Evolutionary conservation across 2,113 vertebrate genomes (phyloP).

Genomic region (Salminus brasiliensis): DNA sequence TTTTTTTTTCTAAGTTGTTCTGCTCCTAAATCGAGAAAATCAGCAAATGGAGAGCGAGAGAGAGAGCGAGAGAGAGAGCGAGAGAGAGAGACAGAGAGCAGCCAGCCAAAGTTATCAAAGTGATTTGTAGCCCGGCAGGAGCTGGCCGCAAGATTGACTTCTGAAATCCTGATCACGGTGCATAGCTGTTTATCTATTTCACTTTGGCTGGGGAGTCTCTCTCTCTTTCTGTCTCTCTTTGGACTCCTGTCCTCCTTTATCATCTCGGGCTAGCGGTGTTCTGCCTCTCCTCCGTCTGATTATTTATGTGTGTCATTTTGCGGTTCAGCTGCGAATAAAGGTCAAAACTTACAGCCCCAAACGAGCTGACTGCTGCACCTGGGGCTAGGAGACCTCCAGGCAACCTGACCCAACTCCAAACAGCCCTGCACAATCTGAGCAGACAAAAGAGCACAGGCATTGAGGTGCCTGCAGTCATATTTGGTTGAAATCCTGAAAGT

Average conservation of each 20-base stretch:
- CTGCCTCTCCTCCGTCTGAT: slow-evolving; percentile 21
- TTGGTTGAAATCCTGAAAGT: background rate
- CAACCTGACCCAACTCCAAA: background rate
- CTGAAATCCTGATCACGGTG: slow-evolving; percentile 45
- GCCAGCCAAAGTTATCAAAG: slow-evolving; percentile 38
- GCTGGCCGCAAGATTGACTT: slow-evolving; percentile 40
- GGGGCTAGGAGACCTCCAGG: background rate
- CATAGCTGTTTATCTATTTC: slow-evolving; percentile 47
- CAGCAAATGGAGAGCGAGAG: slow-evolving; percentile 19
- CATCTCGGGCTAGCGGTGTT: background rate
- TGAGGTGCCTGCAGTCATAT: background rate
- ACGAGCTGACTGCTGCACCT: background rate
- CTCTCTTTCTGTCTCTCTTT: slow-evolving; percentile 32
- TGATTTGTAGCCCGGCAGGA: slow-evolving; percentile 27
- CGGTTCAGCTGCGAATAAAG: slow-evolving; percentile 19
- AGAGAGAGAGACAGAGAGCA: no score
- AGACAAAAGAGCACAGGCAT: no score
- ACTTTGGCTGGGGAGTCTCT: slow-evolving; percentile 36
- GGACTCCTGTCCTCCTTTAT: slow-evolving; percentile 1
- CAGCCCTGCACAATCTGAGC: background rate
- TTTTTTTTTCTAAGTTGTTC: background rate
- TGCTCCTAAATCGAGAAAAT: slow-evolving; percentile 20
- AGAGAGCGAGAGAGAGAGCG: no score
- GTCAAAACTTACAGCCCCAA: slow-evolving; percentile 10
- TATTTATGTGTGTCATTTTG: slow-evolving; percentile 42